These are phyloP conservation scores for Nasonovia ribisnigri DNA, from an alignment of 2,888 invertebrate genomes.

Conservation along the genomic window DNA sequence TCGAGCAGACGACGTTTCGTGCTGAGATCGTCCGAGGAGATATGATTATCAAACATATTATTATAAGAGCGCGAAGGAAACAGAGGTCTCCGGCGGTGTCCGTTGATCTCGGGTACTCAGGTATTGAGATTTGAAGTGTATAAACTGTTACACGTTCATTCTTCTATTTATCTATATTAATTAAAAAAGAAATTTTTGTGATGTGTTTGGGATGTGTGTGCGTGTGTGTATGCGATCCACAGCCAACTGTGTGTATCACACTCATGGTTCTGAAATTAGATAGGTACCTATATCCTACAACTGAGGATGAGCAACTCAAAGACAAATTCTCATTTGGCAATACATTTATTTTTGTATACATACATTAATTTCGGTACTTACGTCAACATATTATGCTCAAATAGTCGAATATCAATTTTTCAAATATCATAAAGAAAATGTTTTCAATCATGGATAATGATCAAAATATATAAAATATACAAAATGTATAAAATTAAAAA, in stretches of 20 bases:
- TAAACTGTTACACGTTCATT: background rate
- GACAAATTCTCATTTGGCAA: no score
- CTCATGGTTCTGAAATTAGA: no score
- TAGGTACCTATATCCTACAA: no score
- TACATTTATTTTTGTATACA: background rate
- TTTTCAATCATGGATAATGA: background rate
- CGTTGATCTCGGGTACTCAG: background rate
- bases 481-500: background rate
- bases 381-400: background rate
- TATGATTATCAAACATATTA: background rate
- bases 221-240: no score
- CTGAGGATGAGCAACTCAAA: no score
- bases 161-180: no score
- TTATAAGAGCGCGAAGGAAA: background rate
- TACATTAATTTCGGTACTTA: background rate
- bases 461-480: no score
- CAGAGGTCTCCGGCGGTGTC: background rate
- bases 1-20: background rate
- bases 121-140: background rate
- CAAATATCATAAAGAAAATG: background rate
- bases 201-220: no score
- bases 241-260: no score
- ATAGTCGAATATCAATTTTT: background rate
- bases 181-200: no score
- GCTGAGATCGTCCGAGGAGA: background rate